Base-by-base conservation (phyloP, 1,140 invertebrate genomes). In the Araneus ventricosus region DNA sequence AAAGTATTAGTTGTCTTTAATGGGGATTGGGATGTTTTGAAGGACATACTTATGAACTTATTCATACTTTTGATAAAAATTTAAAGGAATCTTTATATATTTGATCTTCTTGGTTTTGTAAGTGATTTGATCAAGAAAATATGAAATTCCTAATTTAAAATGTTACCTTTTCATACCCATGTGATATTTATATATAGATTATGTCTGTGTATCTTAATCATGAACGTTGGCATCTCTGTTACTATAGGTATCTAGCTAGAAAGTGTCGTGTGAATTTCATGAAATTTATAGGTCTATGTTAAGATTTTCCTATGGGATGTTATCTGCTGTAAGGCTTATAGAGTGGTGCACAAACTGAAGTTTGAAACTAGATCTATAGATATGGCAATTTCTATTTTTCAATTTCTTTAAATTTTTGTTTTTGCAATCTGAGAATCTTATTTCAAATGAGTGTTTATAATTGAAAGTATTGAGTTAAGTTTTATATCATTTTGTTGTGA, bases 171-270 rank as follows among this genome's bases (percentile, higher is more conserved):
- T 75, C 70, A 75, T 75, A 75, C 27, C 70, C 30, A 37, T 75
- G 70, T 75, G 70, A 75, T 75, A 75, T 75, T 75, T 75, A 75
- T 75, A n/a, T n/a, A 37, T 34, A 37, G 20, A 37, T 52, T 52
- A 52, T 75, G 70, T 20, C 34, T 75, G 30, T 75, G 30, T 75
- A 75, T 75, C 34, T 75, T 34, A 75, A 75, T 75, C 14, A 75
- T 75, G 70, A 91, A 41, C 45, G 59, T 92, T 92, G 90, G 90
- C 90, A 92, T 92, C 90, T 92, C 90, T 92, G 90, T 91, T 92
- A 37, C 34, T 82, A 70, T 92, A 92, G 80, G 27, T 91, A 63
- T 63, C 34, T 91, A 91, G 82, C 17, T 86, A 92, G 57, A 22
- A 63, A 70, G 41, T 92, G 82, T 86, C 24, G 8, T 92, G 37